Evolutionary conservation across 2,113 vertebrate genomes (phyloP), one percentile per base, ranked within the genome.

Genomic region (Puma concolor): DNA sequence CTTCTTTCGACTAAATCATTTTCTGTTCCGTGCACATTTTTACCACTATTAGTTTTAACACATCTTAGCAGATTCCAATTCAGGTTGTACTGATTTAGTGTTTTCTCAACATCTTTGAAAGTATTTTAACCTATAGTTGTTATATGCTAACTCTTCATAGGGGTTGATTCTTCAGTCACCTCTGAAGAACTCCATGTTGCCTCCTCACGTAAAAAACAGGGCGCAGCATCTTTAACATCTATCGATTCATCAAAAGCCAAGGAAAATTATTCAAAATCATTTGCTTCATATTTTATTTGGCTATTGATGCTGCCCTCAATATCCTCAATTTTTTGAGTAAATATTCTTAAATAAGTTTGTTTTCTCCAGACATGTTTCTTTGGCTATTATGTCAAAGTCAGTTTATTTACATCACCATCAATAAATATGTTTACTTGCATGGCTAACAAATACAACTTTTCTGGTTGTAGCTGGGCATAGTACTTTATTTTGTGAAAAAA

Each of bases 211-310:
- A 71, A 81, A 25, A 23, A 69, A 63, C 23, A 52, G 41, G 25
- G 64, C 71, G 5, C 5, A 63, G 1, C 38, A 71, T 52, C 67
- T 94, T 29, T 63, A 67, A 72, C 8, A 72, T 60, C 54, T 60
- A 48, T 86, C 36, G n/a, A 17, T 69, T 97, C 50, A 69, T 86
- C 25, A 83, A 44, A 66, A 97, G 41, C n/a, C 38, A 84, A 57
- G 31, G 27, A 90, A 83, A 93, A 95, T 54, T 63, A n/a, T 50
- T 88, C 76, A 80, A 76, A 76, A 74, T 91, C 5, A 50, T 54
- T 69, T 76, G 15, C 31, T 29, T 95, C 84, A 16, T 91, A 27
- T 93, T 88, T 95, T 88, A 88, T 64, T 85, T 93, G 38, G 25
- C 7, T 79, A 23, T 12, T 52, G 33, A 67, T 85, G 29, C 11